Conservation (phyloP, 2,888 invertebrate species). For the Danaus chrysippus region DNA sequence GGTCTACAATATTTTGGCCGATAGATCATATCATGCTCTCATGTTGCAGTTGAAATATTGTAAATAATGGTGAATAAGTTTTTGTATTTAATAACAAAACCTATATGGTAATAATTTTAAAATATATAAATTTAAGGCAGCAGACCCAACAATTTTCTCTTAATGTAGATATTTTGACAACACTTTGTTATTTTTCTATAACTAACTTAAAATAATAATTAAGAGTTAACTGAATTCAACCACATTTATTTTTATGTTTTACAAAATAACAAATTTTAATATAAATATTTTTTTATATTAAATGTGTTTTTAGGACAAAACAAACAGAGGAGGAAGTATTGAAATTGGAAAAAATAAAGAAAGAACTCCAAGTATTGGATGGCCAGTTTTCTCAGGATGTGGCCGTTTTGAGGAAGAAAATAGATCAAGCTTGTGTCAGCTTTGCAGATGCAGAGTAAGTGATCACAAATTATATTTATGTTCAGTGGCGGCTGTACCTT, state of each 20-base stretch:
- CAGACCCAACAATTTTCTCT: too few species aligned
- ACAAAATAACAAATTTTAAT: not conserved
- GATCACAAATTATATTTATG: conserved; percentile 1
- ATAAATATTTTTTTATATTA: not conserved
- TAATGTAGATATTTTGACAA: too few species aligned
- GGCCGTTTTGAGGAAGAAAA: conserved; percentile 85
- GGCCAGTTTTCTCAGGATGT: conserved; percentile 86
- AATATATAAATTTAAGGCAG: too few species aligned
- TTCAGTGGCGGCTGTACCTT: too few species aligned
- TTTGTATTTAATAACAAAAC: conserved; percentile 45
- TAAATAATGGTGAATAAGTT: conserved; percentile 45
- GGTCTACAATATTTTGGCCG: not conserved
- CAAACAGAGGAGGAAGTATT: conserved; percentile 85
- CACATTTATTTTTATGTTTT: not conserved
- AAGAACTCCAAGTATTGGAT: conserved; percentile 81
- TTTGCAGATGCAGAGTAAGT: conserved; percentile 88
- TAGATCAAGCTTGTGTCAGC: conserved; percentile 85
- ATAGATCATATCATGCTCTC: not conserved
- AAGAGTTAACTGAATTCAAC: not conserved
- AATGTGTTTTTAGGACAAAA: conserved; percentile 79
- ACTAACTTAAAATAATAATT: not conserved
- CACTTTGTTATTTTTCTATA: too few species aligned
- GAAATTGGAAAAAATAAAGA: conserved; percentile 80
- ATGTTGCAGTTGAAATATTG: not conserved
- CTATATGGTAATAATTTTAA: conserved; percentile 45